Conservation (phyloP, 2,113 vertebrate genomes). For the Clinocottus analis region DNA sequence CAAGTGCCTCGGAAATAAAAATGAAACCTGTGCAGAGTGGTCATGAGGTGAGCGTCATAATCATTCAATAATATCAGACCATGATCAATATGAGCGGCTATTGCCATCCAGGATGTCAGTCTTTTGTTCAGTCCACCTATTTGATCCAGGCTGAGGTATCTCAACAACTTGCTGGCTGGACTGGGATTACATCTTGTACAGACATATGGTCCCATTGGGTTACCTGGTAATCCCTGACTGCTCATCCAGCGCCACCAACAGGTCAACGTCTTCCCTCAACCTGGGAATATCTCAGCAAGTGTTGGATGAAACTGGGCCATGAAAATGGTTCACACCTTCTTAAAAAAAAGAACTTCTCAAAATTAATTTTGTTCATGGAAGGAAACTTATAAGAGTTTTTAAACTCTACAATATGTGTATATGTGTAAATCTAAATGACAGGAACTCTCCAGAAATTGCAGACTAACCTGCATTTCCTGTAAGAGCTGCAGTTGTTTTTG, state of each 20-base stretch:
- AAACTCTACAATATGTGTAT: background rate
- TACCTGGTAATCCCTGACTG: background rate
- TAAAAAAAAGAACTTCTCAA: background rate
- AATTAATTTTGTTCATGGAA: background rate
- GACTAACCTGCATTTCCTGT: background rate
- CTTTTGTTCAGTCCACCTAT: background rate
- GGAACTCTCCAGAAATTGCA: background rate
- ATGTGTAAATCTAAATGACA: background rate
- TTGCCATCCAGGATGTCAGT: background rate
- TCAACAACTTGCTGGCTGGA: background rate
- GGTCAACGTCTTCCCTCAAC: background rate
- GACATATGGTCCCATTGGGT: too few species aligned
- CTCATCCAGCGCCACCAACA: background rate
- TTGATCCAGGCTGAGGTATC: background rate
- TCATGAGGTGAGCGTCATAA: background rate
- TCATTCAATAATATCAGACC: background rate
- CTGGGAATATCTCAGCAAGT: background rate
- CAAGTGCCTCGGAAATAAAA: slow-evolving; percentile 30
- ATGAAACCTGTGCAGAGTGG: slow-evolving; percentile 29
- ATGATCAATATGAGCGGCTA: background rate
- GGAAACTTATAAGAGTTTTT: background rate
- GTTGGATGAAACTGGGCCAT: background rate
- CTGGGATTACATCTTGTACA: background rate
- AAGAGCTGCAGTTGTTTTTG: background rate
- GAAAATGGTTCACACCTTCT: background rate